Evolutionary conservation across 30 jellyfish, hydroid and myxozoan genomes (phyloP), one percentile per base, ranked within the genome.

Genomic region (Turritopsis rubra): DNA sequence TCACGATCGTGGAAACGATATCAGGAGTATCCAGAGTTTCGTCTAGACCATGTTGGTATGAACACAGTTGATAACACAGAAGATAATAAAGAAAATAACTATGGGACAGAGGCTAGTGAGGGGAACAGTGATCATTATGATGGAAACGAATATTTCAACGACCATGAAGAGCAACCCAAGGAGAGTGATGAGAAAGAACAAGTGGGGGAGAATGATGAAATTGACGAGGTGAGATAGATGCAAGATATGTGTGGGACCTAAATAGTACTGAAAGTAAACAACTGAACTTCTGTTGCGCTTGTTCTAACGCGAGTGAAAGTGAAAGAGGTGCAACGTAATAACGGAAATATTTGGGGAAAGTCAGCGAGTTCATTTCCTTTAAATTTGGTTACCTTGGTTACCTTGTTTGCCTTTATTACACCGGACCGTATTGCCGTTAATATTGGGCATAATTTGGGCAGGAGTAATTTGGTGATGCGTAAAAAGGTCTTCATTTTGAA

Each of bases 31-130:
- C 77, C 77, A 68, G 77, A 68, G 21, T 68, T 7, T 19, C 28
- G 19, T 68, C 31, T 68, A 68, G 31, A 68, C 77, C 77, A 68
- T 68, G 77, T 68, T 68, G 77, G 77, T 23, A 68, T 68, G 77
- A 27, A 27, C 30, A 17, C 77, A n/a, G 9, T 68, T 68, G 7
- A 68, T n/a, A 27, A 19, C 77, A 68, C 28, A 17, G 77, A 68
- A 68, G 8, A 27, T 5, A 13, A 13, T 41, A 41, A 41, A 41
- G 60, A 41, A 41, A 41, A 41, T 41, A 41, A 41, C 60, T 41
- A 41, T 41, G 60, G 60, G 13, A 5, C 60, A 41, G 60, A 41
- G 60, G 60, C 60, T 41, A 41, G 60, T 3, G 60, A 41, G 13
- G 9, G 13, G 9, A 41, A 41, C 13, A 41, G 13, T 41, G 60